Base-by-base conservation (phyloP, 1,140 invertebrate genomes). In the Bradynema listronoti region DNA sequence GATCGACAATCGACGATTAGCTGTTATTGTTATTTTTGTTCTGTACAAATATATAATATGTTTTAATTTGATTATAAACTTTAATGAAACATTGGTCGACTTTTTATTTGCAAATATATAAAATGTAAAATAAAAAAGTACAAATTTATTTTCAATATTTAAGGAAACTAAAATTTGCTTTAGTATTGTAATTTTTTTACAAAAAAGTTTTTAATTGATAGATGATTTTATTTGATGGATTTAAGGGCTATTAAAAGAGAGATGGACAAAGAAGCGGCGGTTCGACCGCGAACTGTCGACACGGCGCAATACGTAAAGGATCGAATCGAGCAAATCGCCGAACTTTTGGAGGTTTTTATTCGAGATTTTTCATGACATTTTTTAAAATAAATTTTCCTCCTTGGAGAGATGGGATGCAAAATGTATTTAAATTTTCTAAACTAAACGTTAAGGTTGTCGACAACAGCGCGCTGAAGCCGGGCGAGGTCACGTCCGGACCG, bases 291-390 rank as follows among this genome's bases (percentile, higher is more conserved):
- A 16, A 22, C 56, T n/a, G 36, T 71, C 22, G 57, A 74, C 29
- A 61, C 68, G 4, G 45, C 32, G 16, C 53, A 74, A 29, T 73
- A 72, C 67, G 71, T 74, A 24, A 58, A 66, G 30, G 49, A 55
- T 27, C 32, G 69, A 43, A 39, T 70, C 3, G 53, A 43, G n/a
- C 64, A 69, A 50, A 69, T 69, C 50, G 58, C 56, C 11, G 63
- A 69, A 30, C 50, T 69, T n/a, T 42, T 72, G 14, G 68, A 65
- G 58, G 63, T 68, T 24, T n/a, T n/a, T n/a, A n/a, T n/a, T n/a
- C n/a, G n/a, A n/a, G n/a, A n/a, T n/a, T n/a, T n/a, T n/a, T n/a
- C n/a, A n/a, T n/a, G n/a, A n/a, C n/a, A n/a, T n/a, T n/a, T n/a
- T n/a, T n/a, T n/a, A n/a, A n/a, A n/a, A n/a, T n/a, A n/a, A n/a